These are phyloP conservation scores for Trypoxylon attenuatum DNA, from an alignment of 2,888 invertebrate genomes.

Conservation along the genomic window DNA sequence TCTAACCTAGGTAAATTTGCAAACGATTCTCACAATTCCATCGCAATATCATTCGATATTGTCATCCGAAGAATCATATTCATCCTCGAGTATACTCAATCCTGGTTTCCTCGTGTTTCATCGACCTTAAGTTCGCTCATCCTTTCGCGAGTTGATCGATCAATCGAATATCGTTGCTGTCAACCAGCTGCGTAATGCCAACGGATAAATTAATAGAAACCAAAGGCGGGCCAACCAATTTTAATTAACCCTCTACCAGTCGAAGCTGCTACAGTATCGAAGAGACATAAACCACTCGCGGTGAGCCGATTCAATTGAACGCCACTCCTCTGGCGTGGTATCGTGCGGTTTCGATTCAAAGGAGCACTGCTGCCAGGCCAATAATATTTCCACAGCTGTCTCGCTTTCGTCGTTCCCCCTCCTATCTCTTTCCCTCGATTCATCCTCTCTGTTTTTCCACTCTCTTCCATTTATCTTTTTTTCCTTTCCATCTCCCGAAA, in stretches of 20 bases:
- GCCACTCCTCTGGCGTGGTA: not conserved
- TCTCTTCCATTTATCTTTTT: not conserved
- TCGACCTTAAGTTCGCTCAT: no score
- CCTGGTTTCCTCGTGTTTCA: no score
- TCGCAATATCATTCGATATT: no score
- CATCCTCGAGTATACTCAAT: no score
- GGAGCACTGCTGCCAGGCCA: not conserved
- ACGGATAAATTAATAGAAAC: no score
- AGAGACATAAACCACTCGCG: not conserved
- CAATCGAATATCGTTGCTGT: no score
- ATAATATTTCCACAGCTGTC: not conserved
- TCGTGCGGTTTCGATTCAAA: not conserved
- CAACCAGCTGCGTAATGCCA: no score
- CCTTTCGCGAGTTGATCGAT: no score
- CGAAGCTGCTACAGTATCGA: not conserved
- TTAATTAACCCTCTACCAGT: not conserved
- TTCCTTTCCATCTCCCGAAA: not conserved
- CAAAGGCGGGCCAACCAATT: no score
- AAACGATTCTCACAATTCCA: not conserved
- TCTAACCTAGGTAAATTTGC: no score
- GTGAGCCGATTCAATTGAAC: not conserved
- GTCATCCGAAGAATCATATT: slow-evolving; percentile 20
- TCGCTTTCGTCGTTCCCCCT: not conserved
- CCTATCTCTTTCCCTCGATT: no score
- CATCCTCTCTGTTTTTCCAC: no score